phyloP scores from a whole-genome alignment of 2,113 vertebrate genomes.

The Hipposideros armiger region DNA sequence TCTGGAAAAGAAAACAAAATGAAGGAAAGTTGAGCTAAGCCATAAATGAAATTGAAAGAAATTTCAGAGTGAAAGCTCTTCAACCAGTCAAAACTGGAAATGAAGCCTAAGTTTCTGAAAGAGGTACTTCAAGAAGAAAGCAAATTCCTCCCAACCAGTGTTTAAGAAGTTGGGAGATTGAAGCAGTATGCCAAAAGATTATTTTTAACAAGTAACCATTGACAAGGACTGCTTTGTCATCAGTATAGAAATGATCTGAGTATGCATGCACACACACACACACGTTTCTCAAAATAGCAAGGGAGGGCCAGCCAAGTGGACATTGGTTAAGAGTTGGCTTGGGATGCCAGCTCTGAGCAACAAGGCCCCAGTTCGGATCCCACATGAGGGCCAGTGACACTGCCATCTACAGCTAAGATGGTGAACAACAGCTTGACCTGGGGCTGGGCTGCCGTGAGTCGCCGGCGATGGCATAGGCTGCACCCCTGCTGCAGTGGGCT shows the following conservation, averaged over 20 bases:
- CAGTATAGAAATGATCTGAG: background rate
- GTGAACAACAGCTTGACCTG: too few relatives aligned
- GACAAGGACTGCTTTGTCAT: background rate
- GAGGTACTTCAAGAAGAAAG: constrained; percentile 1
- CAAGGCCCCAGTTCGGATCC: too few relatives aligned
- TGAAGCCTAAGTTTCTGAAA: background rate
- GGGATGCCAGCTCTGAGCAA: too few relatives aligned
- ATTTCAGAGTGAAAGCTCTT: background rate
- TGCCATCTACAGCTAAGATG: too few relatives aligned
- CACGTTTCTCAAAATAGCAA: background rate
- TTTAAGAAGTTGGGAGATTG: background rate
- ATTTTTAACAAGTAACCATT: background rate
- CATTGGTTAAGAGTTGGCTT: too few relatives aligned
- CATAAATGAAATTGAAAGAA: background rate
- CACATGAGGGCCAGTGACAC: too few relatives aligned
- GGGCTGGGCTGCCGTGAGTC: too few relatives aligned
- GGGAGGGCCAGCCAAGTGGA: background rate
- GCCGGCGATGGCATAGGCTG: too few relatives aligned
- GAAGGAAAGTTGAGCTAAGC: background rate
- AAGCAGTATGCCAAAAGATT: background rate
- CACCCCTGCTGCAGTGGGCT: too few relatives aligned
- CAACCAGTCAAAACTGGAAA: background rate
- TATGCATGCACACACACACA: background rate
- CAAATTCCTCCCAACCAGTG: background rate
- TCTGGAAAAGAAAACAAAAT: background rate